Base-by-base conservation (phyloP, 1,140 invertebrate species). In the Microplitis mediator region DNA sequence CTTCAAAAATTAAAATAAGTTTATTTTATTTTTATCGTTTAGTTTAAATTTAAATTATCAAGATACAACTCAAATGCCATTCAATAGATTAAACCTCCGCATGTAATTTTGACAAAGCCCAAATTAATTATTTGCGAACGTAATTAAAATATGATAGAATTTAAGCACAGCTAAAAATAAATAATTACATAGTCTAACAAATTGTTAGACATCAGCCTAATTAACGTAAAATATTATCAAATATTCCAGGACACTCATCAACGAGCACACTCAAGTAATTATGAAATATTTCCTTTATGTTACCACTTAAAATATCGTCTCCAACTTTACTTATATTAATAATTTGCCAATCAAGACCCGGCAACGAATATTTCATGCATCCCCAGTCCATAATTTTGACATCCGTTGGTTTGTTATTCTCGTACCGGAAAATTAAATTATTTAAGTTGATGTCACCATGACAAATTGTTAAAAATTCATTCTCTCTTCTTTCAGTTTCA, bases 381-480 rank as follows among this genome's bases (percentile, higher is more conserved):
- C 83, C 80, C 79, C 84, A 81, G 68, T 84, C 84, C 14, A 85
- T 70, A 4, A 85, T 64, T 52, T 74, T 78, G 4, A 81, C 76
- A 34, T 81, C 79, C 4, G 78, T 71, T 4, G 83, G 79, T 51
- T 70, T 75, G 4, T 68, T 78, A 50, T 76, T 68, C 50, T 80
- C 62, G 67, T 82, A 80, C 61, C 74, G 79, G 75, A 85, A 84
- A 69, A 84, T 73, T 8, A 85, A 76, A 67, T 85, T 84, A 54
- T 81, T 79, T 8, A 65, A 69, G 45, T 77, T 72, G 8, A 86
- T 71, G 74, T 78, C 74, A 39, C 83, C 85, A 61, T 86, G 81
- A 51, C 80, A 84, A 58, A 85, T 78, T 11, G 78, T 83, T 5
- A 74, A n/a, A 78, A 50, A 34, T 56, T 77, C 77, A 13, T 56